Percentiles rank a stretch among this genome's conserved stretches.
phyloP scores from a whole-genome alignment of 2,797 vertebrate genomes.

The Champsocephalus gunnari region DNA sequence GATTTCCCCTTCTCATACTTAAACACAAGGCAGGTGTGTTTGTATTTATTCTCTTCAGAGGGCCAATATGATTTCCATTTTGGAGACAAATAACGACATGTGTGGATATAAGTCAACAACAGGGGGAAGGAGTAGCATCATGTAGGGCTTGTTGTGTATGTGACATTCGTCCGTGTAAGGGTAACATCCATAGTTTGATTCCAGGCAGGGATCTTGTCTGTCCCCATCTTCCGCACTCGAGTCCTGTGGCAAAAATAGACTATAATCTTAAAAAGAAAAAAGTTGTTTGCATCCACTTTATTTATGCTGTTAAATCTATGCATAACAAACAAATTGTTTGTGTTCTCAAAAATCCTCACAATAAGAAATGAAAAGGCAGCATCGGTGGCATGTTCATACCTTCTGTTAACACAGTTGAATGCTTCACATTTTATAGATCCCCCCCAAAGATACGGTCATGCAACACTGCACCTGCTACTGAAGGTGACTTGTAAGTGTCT shows the following conservation, averaged over 20 bases:
- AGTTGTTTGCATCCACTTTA: neutral
- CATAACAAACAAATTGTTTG: neutral
- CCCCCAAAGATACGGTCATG: neutral
- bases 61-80: no score
- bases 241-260: neutral
- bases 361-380: neutral
- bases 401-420: neutral
- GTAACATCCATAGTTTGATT: neutral
- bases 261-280: neutral
- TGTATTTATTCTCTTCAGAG: no score
- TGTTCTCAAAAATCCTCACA: neutral
- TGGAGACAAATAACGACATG: no score
- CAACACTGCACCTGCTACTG: slow-evolving; percentile 22
- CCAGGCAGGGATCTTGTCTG: neutral
- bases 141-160: neutral
- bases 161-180: neutral
- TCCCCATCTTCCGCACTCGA: neutral
- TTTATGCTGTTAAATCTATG: neutral
- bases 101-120: neutral
- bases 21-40: neutral
- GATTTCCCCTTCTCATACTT: neutral
- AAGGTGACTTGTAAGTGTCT: slow-evolving; percentile 22
- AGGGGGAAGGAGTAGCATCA: neutral
- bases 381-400: no score
- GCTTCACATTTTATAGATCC: neutral